A percentile compares a stretch with the other conserved stretches of the same genome.
Conservation (phyloP, 2,888 invertebrate species). For the Eretmocerus hayati region DNA sequence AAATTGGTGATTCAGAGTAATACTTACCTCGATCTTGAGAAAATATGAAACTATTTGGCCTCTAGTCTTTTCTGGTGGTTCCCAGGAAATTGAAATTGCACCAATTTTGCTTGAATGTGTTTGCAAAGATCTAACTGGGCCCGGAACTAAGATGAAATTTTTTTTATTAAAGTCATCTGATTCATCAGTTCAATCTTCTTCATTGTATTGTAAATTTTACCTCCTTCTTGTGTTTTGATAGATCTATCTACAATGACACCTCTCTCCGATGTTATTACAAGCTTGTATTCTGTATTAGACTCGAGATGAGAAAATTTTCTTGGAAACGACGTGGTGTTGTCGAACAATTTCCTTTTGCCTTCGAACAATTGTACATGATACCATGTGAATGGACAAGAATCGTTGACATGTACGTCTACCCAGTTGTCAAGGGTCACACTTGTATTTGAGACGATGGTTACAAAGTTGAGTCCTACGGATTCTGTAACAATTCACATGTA, state of each 20-base stretch:
- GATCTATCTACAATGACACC: slow-evolving; percentile 3
- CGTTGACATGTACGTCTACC: slow-evolving; percentile 1
- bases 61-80: slow-evolving; percentile 21
- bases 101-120: background rate
- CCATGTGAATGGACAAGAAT: slow-evolving; percentile 27
- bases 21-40: slow-evolving; percentile 24
- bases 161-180: background rate
- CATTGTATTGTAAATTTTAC: slow-evolving; percentile 16
- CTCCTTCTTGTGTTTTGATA: slow-evolving; percentile 26
- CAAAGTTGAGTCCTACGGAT: slow-evolving; percentile 9
- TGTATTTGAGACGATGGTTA: slow-evolving; percentile 9
- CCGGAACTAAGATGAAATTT: slow-evolving; percentile 22
- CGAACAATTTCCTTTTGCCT: background rate
- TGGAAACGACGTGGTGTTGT: slow-evolving; percentile 14
- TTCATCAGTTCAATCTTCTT: background rate
- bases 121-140: slow-evolving; percentile 17
- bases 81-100: slow-evolving; percentile 20
- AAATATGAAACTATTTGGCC: slow-evolving; percentile 25
- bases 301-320: slow-evolving; percentile 13
- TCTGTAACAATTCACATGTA: too few relatives aligned
- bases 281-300: slow-evolving; percentile 6
- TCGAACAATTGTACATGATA: slow-evolving; percentile 21
- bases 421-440: slow-evolving; percentile 18
- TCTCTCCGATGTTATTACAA: slow-evolving; percentile 5
- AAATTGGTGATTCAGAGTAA: too few relatives aligned